These are phyloP conservation scores for Xenus cinereus DNA, from an alignment of 2,113 vertebrate genomes.

Conservation along the genomic window DNA sequence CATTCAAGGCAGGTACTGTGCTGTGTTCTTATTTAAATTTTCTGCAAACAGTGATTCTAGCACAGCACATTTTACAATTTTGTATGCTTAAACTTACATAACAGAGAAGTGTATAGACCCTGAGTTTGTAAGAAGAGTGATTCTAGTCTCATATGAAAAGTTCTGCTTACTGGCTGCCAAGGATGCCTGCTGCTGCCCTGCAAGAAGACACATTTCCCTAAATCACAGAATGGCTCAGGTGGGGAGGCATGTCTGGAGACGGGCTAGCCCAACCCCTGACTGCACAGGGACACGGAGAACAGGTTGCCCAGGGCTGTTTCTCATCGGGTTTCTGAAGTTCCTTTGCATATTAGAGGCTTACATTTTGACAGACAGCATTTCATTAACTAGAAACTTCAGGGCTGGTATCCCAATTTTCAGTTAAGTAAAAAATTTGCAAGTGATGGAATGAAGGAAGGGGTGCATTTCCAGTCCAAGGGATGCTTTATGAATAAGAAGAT, in stretches of 20 bases:
- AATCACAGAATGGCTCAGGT: neutral
- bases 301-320: neutral
- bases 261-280: rapidly evolving
- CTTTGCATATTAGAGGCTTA: neutral
- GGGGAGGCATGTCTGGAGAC: neutral
- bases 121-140: neutral
- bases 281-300: neutral
- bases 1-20: neutral
- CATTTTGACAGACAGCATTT: neutral
- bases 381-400: neutral
- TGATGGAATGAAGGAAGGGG: neutral
- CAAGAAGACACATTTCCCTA: neutral
- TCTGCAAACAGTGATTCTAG: neutral
- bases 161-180: neutral
- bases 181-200: neutral
- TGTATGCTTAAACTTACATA: neutral
- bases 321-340: neutral
- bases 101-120: neutral
- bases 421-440: neutral
- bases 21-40: neutral
- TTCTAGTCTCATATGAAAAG: neutral
- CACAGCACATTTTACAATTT: neutral
- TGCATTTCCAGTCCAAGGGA: neutral
- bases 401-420: neutral
- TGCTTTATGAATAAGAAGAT: neutral